phyloP scores from a whole-genome alignment of 2,797 vertebrate genomes.

The Falco peregrinus region DNA sequence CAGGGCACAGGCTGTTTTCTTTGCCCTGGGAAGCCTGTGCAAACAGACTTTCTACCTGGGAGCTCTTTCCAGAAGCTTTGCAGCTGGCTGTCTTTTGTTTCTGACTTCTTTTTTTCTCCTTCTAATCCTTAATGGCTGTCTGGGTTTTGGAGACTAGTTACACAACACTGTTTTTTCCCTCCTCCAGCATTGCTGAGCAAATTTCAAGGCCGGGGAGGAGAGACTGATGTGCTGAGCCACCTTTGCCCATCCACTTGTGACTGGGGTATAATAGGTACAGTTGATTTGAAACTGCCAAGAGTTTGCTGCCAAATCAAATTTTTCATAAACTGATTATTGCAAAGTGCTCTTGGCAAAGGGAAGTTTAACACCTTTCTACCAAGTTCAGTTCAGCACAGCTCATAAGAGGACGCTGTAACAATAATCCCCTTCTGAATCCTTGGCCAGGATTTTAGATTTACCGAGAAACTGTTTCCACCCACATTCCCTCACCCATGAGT shows the following conservation, averaged over 20 bases:
- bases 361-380: slow-evolving; percentile 62
- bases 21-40: neutral
- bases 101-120: neutral
- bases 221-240: neutral
- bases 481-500: neutral
- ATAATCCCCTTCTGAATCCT: slow-evolving; percentile 37
- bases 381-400: slow-evolving; percentile 38
- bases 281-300: slow-evolving; percentile 46
- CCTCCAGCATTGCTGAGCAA: neutral
- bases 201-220: slow-evolving; percentile 26
- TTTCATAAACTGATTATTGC: slow-evolving; percentile 61
- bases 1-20: neutral
- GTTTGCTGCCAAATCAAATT: slow-evolving; percentile 62
- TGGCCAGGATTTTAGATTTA: slow-evolving; percentile 49
- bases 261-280: slow-evolving; percentile 39
- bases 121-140: neutral
- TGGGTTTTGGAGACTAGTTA: slow-evolving; percentile 30
- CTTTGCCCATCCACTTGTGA: slow-evolving; percentile 56
- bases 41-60: neutral
- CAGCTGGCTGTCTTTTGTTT: slow-evolving; percentile 6
- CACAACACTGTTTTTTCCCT: slow-evolving; percentile 22
- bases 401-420: neutral
- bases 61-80: slow-evolving; percentile 21
- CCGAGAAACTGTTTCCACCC: neutral
- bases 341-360: slow-evolving; percentile 49